Percentiles rank a stretch among this genome's conserved stretches.
Evolutionary conservation across 2,113 vertebrate genomes (phyloP).

Genomic region (Lathamus discolor): DNA sequence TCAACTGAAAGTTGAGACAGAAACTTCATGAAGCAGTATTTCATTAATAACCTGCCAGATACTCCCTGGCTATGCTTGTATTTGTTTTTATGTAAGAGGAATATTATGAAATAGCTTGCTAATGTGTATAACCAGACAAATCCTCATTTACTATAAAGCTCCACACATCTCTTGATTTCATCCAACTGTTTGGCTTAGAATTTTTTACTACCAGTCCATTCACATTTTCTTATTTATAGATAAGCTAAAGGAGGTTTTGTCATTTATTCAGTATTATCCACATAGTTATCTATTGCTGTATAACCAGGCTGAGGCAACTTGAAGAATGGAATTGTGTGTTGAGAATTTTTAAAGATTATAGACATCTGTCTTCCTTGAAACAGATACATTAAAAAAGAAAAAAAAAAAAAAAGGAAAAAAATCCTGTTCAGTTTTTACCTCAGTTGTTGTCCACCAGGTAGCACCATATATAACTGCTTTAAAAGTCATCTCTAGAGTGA

Average conservation of each 20-base stretch:
- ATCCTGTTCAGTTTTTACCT: not conserved
- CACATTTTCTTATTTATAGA: not conserved
- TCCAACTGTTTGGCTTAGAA: not conserved
- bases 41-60: not conserved
- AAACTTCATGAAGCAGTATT: not conserved
- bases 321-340: not conserved
- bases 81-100: not conserved
- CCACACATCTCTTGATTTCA: not conserved
- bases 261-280: not conserved
- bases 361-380: not conserved
- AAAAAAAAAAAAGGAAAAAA: not conserved
- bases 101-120: not conserved
- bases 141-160: not conserved
- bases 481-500: not conserved
- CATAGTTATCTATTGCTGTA: not conserved
- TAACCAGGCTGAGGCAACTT: not conserved
- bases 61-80: not conserved
- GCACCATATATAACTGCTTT: not conserved
- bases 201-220: not conserved
- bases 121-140: not conserved
- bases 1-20: not conserved
- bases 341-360: not conserved
- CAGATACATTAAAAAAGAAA: not conserved
- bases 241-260: not conserved
- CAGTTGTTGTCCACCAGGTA: not conserved